These are phyloP conservation scores for Isoperla grammatica DNA, from an alignment of 2,888 invertebrate species.

Conservation along the genomic window DNA sequence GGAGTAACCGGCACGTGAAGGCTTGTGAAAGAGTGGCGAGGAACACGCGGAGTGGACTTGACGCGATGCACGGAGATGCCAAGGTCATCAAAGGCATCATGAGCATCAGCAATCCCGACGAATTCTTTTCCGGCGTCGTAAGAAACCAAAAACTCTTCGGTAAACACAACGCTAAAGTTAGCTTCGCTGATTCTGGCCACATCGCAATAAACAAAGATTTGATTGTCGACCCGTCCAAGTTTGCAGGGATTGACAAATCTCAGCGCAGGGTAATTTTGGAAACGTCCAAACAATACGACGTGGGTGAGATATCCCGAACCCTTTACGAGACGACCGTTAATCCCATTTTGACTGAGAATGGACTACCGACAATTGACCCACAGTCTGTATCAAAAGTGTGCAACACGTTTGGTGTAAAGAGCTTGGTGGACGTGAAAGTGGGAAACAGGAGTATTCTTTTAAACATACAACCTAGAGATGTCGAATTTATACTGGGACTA, in stretches of 20 bases:
- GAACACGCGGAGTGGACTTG: constrained; percentile 3
- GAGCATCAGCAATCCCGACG: constrained; percentile 2
- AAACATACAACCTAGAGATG: not conserved
- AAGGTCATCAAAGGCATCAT: constrained; percentile 10
- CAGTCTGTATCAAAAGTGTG: not conserved
- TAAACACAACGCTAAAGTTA: not conserved
- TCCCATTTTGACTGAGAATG: not conserved
- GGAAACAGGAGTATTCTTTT: not conserved
- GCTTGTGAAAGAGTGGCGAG: not conserved
- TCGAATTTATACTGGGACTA: not conserved
- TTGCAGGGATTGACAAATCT: constrained; percentile 6
- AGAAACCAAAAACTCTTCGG: not conserved
- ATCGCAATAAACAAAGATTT: constrained; percentile 6
- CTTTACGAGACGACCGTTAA: not conserved
- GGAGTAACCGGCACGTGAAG: constrained; percentile 13
- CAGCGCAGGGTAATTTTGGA: constrained; percentile 1
- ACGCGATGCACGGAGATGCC: not conserved
- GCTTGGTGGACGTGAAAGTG: constrained; percentile 1
- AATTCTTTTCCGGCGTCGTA: constrained; percentile 8
- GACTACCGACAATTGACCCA: not conserved
- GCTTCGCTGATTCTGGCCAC: constrained; percentile 6
- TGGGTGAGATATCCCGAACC: not conserved
- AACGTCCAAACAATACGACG: not conserved
- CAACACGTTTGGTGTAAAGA: constrained; percentile 9
- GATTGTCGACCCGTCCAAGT: constrained; percentile 2